phyloP scores from a whole-genome alignment of 2,113 vertebrate genomes.

The Scortum barcoo region DNA sequence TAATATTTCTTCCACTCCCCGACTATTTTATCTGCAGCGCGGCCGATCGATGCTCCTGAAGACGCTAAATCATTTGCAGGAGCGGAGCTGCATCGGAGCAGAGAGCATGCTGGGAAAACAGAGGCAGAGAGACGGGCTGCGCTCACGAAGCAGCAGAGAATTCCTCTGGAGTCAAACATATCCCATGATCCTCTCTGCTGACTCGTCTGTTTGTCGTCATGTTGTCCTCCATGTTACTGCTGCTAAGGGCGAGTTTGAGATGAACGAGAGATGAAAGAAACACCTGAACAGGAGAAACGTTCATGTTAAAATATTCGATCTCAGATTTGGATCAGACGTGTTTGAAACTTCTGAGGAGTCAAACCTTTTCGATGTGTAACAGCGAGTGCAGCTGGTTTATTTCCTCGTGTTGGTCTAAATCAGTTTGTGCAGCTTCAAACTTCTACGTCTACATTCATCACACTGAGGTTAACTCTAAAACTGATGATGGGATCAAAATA shows the following conservation, averaged over 20 bases:
- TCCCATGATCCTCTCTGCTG: conserved; percentile 22
- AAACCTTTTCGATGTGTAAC: too few relatives aligned
- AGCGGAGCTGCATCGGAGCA: conserved; percentile 50
- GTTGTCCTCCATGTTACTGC: background rate
- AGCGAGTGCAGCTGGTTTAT: too few relatives aligned
- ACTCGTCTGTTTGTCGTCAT: background rate
- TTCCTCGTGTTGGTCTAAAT: too few relatives aligned
- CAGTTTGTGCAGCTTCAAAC: too few relatives aligned
- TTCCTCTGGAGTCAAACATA: background rate
- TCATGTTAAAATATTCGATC: too few relatives aligned
- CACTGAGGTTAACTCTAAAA: too few relatives aligned
- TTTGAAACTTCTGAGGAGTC: too few relatives aligned
- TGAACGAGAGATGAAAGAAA: too few relatives aligned
- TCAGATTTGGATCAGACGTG: too few relatives aligned
- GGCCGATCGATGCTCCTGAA: conserved; percentile 71
- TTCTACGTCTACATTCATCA: too few relatives aligned
- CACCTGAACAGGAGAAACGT: too few relatives aligned
- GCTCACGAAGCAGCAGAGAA: background rate
- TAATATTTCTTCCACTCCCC: conserved; percentile 70
- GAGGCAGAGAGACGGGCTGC: conserved; percentile 10
- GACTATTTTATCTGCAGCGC: conserved; percentile 65
- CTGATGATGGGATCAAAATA: too few relatives aligned
- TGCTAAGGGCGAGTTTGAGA: background rate
- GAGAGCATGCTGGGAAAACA: conserved; percentile 70
- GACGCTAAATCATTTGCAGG: conserved; percentile 70